These are phyloP conservation scores for Chorisops tibialis DNA, from an alignment of 2,888 invertebrate species.

Conservation along the genomic window DNA sequence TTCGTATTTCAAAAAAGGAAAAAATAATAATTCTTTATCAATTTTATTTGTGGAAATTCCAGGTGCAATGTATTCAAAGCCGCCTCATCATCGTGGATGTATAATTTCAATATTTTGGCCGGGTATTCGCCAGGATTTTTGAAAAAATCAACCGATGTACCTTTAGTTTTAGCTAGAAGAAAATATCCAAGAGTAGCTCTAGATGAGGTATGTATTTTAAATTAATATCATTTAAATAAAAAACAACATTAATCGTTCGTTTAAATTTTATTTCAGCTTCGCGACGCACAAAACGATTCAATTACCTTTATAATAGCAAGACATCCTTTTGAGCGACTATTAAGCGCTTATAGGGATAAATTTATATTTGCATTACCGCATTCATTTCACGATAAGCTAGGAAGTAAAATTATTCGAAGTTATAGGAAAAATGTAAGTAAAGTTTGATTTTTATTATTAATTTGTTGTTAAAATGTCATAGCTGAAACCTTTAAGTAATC, in stretches of 20 bases:
- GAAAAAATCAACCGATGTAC: conserved; percentile 73
- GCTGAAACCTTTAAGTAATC: too few species aligned
- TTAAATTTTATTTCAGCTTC: conserved; percentile 55
- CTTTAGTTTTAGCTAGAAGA: conserved; percentile 72
- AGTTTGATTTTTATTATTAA: too few species aligned
- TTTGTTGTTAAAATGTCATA: too few species aligned
- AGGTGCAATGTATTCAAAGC: conserved; percentile 80
- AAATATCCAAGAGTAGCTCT: conserved; percentile 74
- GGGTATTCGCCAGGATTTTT: conserved; percentile 76
- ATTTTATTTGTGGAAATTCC: conserved; percentile 37
- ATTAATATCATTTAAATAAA: conserved; percentile 7
- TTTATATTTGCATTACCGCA: conserved; percentile 78
- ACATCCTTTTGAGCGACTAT: conserved; percentile 75
- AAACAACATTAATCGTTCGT: conserved; percentile 22
- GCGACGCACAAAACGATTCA: conserved; percentile 70
- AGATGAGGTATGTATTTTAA: conserved; percentile 53
- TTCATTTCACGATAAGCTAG: conserved; percentile 77
- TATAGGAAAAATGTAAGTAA: conserved; percentile 58
- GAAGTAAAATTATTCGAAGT: conserved; percentile 70
- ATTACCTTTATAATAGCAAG: conserved; percentile 78
- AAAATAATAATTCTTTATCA: neutral
- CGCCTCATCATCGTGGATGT: conserved; percentile 90
- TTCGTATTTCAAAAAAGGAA: neutral
- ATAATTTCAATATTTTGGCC: conserved; percentile 82
- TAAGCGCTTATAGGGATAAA: conserved; percentile 82